These are phyloP conservation scores for Tromatobia lineatoria DNA, from an alignment of 2,888 invertebrate genomes.

Conservation along the genomic window DNA sequence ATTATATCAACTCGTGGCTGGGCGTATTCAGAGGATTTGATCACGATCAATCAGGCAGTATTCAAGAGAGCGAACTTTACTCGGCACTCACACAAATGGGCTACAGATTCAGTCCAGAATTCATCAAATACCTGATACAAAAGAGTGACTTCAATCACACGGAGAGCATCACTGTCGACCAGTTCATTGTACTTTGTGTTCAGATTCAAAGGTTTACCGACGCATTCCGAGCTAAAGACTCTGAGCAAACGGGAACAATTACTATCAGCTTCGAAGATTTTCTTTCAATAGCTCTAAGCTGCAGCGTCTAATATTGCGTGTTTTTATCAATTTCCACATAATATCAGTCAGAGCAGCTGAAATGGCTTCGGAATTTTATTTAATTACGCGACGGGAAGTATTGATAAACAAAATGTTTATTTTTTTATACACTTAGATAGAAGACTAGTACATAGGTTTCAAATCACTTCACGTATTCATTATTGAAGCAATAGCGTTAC, in stretches of 20 bases:
- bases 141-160: constrained; percentile 89
- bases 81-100: constrained; percentile 95
- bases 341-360: neutral
- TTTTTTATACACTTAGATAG: constrained; percentile 44
- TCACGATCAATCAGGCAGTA: constrained; percentile 93
- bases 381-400: constrained; percentile 20
- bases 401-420: constrained; percentile 31
- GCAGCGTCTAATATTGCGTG: constrained; percentile 86
- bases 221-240: constrained; percentile 93
- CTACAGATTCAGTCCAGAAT: constrained; percentile 93
- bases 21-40: constrained; percentile 94
- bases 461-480: neutral
- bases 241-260: constrained; percentile 93
- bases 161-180: constrained; percentile 92
- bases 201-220: constrained; percentile 95
- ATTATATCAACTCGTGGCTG: constrained; percentile 96
- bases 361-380: constrained; percentile 7
- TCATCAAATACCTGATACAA: constrained; percentile 90
- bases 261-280: constrained; percentile 97
- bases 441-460: neutral
- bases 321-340: neutral
- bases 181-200: constrained; percentile 95
- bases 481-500: neutral
- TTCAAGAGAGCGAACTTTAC: constrained; percentile 92
- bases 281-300: constrained; percentile 92